Percentiles rank a stretch among this genome's conserved stretches.
phyloP scores from a whole-genome alignment of 2,113 vertebrate genomes.

The Rallus limicola region DNA sequence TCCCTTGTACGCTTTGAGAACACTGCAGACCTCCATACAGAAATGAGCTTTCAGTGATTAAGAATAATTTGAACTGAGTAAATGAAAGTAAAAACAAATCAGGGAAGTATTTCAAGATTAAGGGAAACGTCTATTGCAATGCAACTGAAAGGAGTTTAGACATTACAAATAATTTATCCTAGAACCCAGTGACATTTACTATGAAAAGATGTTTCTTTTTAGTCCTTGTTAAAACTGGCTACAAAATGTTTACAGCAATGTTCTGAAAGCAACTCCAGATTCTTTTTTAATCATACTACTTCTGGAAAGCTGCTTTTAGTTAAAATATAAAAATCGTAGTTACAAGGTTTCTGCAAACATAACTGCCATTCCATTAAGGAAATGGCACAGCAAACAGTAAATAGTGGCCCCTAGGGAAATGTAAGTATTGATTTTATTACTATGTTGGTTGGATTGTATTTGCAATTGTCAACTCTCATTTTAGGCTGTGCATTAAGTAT shows the following conservation, averaged over 20 bases:
- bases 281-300: constrained; percentile 73
- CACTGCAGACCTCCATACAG: neutral
- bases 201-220: constrained; percentile 7
- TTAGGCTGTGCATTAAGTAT: constrained; percentile 83
- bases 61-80: constrained; percentile 8
- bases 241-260: constrained; percentile 59
- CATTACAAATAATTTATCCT: neutral
- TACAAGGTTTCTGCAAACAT: constrained; percentile 84
- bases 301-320: constrained; percentile 84
- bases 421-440: constrained; percentile 89
- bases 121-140: constrained; percentile 5
- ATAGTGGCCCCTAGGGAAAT: constrained; percentile 84
- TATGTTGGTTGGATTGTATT: constrained; percentile 83
- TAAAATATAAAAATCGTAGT: constrained; percentile 84
- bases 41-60: constrained; percentile 19
- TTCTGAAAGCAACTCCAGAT: constrained; percentile 63
- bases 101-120: constrained; percentile 49
- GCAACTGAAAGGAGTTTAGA: constrained; percentile 16
- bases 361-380: constrained; percentile 87
- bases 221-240: constrained; percentile 22
- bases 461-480: constrained; percentile 88
- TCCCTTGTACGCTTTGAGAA: neutral
- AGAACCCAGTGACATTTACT: neutral
- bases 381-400: constrained; percentile 86
- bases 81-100: constrained; percentile 33